Evolutionary conservation across 2,797 vertebrate species (phyloP), one percentile per base, ranked within the genome.

Genomic region (Nothura maculosa): DNA sequence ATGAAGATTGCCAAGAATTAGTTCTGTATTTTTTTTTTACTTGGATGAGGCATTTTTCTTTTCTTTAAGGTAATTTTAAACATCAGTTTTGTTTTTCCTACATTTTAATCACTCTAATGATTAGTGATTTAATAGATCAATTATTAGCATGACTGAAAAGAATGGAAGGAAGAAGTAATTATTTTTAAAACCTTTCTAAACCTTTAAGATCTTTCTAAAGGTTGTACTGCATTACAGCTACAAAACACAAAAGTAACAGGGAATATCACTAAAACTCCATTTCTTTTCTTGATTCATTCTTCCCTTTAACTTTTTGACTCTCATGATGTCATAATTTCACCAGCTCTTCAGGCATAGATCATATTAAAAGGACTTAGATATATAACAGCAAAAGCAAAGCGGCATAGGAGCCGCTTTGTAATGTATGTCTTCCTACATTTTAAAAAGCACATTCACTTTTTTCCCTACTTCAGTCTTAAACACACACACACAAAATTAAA

Each of bases 291-390:
- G 78, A 92, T 94, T 95, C 55, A 90, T 93, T 87, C 15, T 30
- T 88, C 73, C 21, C 43, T 96, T 91, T 70, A 76, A 86, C 74
- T 94, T 92, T 94, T 54, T 94, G 76, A 85, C 68, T 92, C 55
- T 55, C 94, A 87, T 89, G 92, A 92, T 89, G 86, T 94, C 90
- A 93, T 83, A 17, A 92, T 82, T 95, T 90, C 79, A 83, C 38
- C 36, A 85, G 50, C 40, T 70, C 75, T 92, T 93, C 76, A 90
- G 87, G 16, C 76, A 89, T 83, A 93, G 66, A 75, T 92, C 79
- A 92, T 19, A 69, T 34, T 52, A 93, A 92, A 89, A 93, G 76
- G 79, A 91, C 10, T 28, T 69, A 62, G 42, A 77, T 75, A 83
- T 63, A 10, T 83, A 92, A 85, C 5, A 83, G 21, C 47, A 67